Conservation (phyloP, 2,113 vertebrate genomes). For the Amblyopsis rosae region DNA sequence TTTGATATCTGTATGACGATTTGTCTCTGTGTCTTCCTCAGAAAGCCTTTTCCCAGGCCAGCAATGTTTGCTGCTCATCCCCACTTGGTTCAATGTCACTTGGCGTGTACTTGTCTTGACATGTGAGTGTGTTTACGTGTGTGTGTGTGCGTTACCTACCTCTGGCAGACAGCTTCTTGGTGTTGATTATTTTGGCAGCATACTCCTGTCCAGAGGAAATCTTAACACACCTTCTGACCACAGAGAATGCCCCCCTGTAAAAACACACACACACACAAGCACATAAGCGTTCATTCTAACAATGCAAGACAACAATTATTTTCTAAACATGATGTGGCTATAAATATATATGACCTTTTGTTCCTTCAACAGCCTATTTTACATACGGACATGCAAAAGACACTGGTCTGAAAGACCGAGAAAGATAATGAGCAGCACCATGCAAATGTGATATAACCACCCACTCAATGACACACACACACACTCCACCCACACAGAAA, state of each 20-base stretch:
- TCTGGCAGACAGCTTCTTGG: slow-evolving; percentile 98
- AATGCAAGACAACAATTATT: neutral
- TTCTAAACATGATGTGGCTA: neutral
- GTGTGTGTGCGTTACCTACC: slow-evolving; percentile 75
- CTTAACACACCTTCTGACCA: slow-evolving; percentile 95
- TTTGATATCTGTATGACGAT: neutral
- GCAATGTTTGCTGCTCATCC: slow-evolving; percentile 44
- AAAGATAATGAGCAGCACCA: neutral
- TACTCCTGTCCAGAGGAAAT: slow-evolving; percentile 96
- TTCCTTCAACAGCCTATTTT: neutral
- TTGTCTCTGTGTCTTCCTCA: slow-evolving; percentile 2
- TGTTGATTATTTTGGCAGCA: slow-evolving; percentile 99
- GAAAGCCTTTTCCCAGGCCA: slow-evolving; percentile 3
- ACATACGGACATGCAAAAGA: neutral
- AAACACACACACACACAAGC: slow-evolving; percentile 24
- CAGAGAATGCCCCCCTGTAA: slow-evolving; percentile 94
- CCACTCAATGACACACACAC: neutral
- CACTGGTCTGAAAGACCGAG: neutral
- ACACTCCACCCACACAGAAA: neutral
- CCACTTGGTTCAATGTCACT: slow-evolving; percentile 30
- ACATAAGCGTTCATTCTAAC: neutral
- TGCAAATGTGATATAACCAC: neutral
- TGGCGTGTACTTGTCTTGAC: slow-evolving; percentile 22
- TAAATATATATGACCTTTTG: neutral
- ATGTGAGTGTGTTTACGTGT: slow-evolving; percentile 6